Percentiles rank a stretch among this genome's conserved stretches.
Evolutionary conservation across 2,888 invertebrate species (phyloP).

Genomic region (Allacma fusca): DNA sequence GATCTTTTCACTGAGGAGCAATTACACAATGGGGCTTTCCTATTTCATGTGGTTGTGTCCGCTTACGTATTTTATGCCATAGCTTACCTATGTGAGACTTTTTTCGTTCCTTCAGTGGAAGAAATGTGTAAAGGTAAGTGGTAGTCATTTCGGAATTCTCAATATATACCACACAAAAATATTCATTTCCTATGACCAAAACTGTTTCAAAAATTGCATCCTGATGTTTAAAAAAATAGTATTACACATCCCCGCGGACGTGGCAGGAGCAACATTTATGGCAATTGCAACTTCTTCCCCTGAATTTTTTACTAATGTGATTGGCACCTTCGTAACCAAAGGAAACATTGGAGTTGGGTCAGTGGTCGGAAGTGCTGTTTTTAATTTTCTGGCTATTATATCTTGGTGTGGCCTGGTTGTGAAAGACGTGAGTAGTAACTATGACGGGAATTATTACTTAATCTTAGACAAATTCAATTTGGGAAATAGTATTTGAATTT

Average conservation of each 20-base stretch:
- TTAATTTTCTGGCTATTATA: slow-evolving; percentile 82
- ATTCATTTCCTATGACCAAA: too few relatives aligned
- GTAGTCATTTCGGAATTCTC: not conserved
- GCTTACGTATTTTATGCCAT: slow-evolving; percentile 72
- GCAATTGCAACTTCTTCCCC: slow-evolving; percentile 91
- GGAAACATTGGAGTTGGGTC: slow-evolving; percentile 85
- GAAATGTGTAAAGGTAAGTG: slow-evolving; percentile 31
- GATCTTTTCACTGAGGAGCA: slow-evolving; percentile 69
- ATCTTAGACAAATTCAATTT: too few relatives aligned
- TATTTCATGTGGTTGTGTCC: slow-evolving; percentile 70
- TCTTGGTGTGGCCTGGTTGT: slow-evolving; percentile 81
- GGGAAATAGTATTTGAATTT: too few relatives aligned
- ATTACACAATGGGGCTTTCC: slow-evolving; percentile 69
- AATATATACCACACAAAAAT: not conserved
- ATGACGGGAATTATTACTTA: too few relatives aligned
- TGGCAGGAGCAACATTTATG: slow-evolving; percentile 94
- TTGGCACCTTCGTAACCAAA: slow-evolving; percentile 84
- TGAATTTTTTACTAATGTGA: slow-evolving; percentile 86
- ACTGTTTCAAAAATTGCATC: too few relatives aligned
- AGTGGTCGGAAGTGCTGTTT: slow-evolving; percentile 83
- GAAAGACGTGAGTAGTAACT: slow-evolving; percentile 32
- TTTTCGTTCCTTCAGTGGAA: slow-evolving; percentile 73
- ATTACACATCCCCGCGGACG: slow-evolving; percentile 82
- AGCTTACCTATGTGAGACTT: slow-evolving; percentile 73
- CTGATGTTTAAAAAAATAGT: slow-evolving; percentile 69